Percentiles rank a stretch among this genome's conserved stretches.
Conservation (phyloP, 2,888 invertebrate species). For the Netelia virgata region DNA sequence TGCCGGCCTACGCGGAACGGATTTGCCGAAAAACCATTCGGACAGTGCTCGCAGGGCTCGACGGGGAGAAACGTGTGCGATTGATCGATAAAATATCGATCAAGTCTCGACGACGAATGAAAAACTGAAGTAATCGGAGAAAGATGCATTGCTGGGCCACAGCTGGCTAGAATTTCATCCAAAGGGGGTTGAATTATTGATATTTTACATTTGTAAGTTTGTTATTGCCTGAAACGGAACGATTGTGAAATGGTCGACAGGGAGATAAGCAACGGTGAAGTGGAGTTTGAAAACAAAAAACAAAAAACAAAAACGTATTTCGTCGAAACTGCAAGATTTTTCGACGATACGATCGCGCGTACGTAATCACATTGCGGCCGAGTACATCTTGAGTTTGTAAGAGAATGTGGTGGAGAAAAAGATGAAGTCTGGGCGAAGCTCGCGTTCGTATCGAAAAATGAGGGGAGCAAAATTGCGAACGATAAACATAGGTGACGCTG, state of each 20-base stretch:
- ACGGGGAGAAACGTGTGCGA: slow-evolving; percentile 2
- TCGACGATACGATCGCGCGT: not conserved
- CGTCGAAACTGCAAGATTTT: not conserved
- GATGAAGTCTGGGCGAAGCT: slow-evolving; percentile 43
- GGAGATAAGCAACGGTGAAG: not conserved
- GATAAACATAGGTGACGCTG: slow-evolving; percentile 36
- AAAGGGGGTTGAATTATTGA: slow-evolving; percentile 34
- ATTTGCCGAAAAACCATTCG: slow-evolving; percentile 43
- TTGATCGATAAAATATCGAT: slow-evolving; percentile 24
- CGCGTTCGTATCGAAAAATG: slow-evolving; percentile 52
- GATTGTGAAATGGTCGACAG: slow-evolving; percentile 1
- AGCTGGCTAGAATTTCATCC: slow-evolving; percentile 22
- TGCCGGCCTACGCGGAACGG: slow-evolving; percentile 70
- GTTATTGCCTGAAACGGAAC: slow-evolving; percentile 34
- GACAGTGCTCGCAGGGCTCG: slow-evolving; percentile 37
- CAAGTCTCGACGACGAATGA: slow-evolving; percentile 41
- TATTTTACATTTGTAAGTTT: slow-evolving; percentile 64
- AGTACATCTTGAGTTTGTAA: slow-evolving; percentile 6
- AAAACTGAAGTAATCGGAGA: slow-evolving; percentile 14
- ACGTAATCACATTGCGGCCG: not conserved
- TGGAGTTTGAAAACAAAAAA: not conserved
- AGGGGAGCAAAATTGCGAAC: slow-evolving; percentile 1
- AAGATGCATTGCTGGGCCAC: not conserved
- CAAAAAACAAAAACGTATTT: not conserved
- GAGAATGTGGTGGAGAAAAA: not conserved